A percentile compares a stretch with the other conserved stretches of the same genome.
Conservation (phyloP, 1,140 invertebrate genomes). For the Gryon sp. region DNA sequence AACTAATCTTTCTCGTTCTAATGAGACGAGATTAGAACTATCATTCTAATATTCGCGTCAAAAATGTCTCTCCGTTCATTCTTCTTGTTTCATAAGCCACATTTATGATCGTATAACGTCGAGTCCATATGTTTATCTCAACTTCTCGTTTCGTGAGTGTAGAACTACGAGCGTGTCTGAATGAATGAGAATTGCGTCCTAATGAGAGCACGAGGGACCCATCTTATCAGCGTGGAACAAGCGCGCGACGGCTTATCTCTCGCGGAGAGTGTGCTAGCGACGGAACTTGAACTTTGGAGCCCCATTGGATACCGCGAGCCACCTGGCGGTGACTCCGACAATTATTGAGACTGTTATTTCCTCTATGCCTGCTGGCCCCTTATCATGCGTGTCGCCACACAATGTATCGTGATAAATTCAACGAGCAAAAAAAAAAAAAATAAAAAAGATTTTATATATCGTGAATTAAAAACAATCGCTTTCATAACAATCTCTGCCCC, state of each 20-base stretch:
- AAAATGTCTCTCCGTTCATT: slow-evolving; percentile 18
- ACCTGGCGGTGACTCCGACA: slow-evolving; percentile 23
- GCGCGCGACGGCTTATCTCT: slow-evolving; percentile 55
- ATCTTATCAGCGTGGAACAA: slow-evolving; percentile 57
- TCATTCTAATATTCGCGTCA: no score
- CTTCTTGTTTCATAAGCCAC: not conserved
- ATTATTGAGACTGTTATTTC: slow-evolving; percentile 13
- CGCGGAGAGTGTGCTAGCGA: slow-evolving; percentile 22
- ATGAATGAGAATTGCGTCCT: slow-evolving; percentile 67
- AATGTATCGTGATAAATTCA: no score
- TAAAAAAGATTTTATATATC: no score
- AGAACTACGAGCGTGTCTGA: slow-evolving; percentile 57
- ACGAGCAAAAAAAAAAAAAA: no score
- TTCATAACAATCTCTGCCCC: slow-evolving; percentile 51
- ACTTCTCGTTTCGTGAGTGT: slow-evolving; percentile 28
- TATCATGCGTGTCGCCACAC: no score
- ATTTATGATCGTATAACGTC: slow-evolving; percentile 35
- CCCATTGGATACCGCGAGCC: slow-evolving; percentile 11
- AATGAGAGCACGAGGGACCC: slow-evolving; percentile 49
- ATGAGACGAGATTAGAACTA: no score
- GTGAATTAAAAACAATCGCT: slow-evolving; percentile 53
- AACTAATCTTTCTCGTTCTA: not conserved
- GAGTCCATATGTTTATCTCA: slow-evolving; percentile 27
- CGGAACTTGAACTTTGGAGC: slow-evolving; percentile 48
- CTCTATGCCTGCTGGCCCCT: no score